Conservation (phyloP, 2,888 invertebrate genomes). For the Cheiracanthium punctorium region DNA sequence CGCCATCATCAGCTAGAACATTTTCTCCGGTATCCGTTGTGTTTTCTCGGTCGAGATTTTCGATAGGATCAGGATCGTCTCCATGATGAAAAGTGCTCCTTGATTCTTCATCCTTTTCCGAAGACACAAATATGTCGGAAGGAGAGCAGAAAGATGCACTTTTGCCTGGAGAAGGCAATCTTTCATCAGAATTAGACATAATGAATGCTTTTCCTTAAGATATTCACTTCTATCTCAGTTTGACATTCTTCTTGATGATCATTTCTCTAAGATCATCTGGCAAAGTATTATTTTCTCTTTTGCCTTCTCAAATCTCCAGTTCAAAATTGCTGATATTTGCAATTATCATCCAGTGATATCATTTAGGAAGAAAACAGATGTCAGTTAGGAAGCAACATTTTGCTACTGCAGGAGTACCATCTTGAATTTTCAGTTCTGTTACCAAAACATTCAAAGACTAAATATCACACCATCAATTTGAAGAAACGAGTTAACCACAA, state of each 20-base stretch:
- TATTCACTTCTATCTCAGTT: not conserved
- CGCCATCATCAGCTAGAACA: not conserved
- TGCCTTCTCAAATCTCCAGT: no score
- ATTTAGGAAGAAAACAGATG: no score
- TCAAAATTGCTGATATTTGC: no score
- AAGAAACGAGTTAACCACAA: no score
- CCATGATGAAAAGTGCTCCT: not conserved
- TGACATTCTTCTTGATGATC: not conserved
- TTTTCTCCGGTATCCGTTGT: not conserved
- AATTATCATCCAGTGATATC: no score
- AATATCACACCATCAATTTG: no score
- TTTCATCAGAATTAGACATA: constrained; percentile 42
- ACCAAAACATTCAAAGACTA: no score
- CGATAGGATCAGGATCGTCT: not conserved
- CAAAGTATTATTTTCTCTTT: no score
- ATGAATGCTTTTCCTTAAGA: not conserved
- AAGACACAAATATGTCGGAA: constrained; percentile 23
- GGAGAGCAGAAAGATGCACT: constrained; percentile 30
- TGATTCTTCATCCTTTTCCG: constrained; percentile 48
- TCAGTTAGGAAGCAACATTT: no score
- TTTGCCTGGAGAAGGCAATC: constrained; percentile 26
- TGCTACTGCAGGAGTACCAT: no score
- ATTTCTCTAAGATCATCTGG: no score
- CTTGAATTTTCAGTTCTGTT: no score
- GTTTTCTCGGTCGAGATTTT: not conserved